These are phyloP conservation scores for Gasterosteus nipponicus DNA, from an alignment of 2,113 vertebrate genomes.

Conservation along the genomic window DNA sequence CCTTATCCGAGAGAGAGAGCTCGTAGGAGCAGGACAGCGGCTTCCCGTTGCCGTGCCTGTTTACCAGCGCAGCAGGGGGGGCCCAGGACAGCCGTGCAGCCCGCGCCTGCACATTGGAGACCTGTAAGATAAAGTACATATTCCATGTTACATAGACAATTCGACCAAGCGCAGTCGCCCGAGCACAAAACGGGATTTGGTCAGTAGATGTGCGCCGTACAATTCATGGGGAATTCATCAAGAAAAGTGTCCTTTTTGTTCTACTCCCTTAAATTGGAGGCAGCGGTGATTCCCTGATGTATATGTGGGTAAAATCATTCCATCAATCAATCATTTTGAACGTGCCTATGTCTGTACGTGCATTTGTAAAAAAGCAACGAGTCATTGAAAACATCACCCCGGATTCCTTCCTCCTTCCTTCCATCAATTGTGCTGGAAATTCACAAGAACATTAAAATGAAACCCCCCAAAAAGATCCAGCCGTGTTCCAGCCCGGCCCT, in stretches of 20 bases:
- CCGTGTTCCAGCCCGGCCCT: slow-evolving; percentile 11
- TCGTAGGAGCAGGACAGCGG: slow-evolving; percentile 93
- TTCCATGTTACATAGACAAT: background rate
- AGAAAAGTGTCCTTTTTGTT: background rate
- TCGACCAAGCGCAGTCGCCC: background rate
- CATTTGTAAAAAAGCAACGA: background rate
- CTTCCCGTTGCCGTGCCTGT: slow-evolving; percentile 87
- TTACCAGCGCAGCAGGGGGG: slow-evolving; percentile 86
- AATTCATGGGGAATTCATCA: background rate
- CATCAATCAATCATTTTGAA: background rate
- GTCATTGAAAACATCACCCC: background rate
- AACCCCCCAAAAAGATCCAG: background rate
- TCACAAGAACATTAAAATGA: background rate
- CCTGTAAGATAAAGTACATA: slow-evolving; percentile 69
- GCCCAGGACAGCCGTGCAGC: slow-evolving; percentile 89
- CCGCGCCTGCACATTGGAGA: slow-evolving; percentile 92
- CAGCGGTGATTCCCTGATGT: too few species aligned
- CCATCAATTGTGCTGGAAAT: background rate
- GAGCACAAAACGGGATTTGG: background rate
- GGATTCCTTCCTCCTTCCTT: background rate
- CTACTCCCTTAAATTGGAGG: background rate
- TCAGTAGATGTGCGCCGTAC: background rate
- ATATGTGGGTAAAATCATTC: background rate
- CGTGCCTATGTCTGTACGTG: background rate
- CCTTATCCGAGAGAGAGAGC: slow-evolving; percentile 95